Conservation (phyloP, 2,888 invertebrate species). For the Morpho helenor region DNA sequence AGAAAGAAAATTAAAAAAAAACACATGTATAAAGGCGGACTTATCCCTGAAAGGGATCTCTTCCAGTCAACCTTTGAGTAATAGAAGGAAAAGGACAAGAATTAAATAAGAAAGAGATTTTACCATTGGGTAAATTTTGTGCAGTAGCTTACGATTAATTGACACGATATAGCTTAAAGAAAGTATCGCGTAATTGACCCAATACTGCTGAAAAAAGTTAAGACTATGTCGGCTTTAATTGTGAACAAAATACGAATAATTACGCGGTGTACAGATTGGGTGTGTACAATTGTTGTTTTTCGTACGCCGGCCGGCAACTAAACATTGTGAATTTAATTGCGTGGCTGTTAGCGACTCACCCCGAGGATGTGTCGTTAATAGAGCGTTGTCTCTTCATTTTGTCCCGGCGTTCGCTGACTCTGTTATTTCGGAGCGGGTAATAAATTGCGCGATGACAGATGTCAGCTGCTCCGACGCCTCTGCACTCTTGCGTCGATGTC, state of each 20-base stretch:
- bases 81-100: too few relatives aligned
- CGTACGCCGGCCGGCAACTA: slow-evolving; percentile 12
- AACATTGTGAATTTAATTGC: slow-evolving; percentile 59
- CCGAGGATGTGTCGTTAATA: slow-evolving; percentile 71
- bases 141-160: too few relatives aligned
- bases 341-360: slow-evolving; percentile 54
- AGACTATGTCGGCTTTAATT: slow-evolving; percentile 37
- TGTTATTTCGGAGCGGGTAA: slow-evolving; percentile 77
- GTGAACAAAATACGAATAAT: slow-evolving; percentile 32
- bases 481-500: slow-evolving; percentile 79
- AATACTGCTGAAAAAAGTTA: slow-evolving; percentile 2
- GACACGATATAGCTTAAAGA: too few relatives aligned
- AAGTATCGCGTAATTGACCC: slow-evolving; percentile 24
- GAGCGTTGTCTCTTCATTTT: slow-evolving; percentile 74
- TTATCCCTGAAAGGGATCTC: too few relatives aligned
- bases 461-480: slow-evolving; percentile 78
- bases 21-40: too few relatives aligned
- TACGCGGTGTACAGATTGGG: slow-evolving; percentile 26
- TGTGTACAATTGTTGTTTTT: slow-evolving; percentile 27
- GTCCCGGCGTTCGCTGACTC: slow-evolving; percentile 69
- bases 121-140: too few relatives aligned
- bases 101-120: too few relatives aligned
- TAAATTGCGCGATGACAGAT: slow-evolving; percentile 79
- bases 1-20: too few relatives aligned
- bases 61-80: too few relatives aligned